These are phyloP conservation scores for Philotrypesis tridentata DNA, from an alignment of 1,140 invertebrate species.

Conservation along the genomic window DNA sequence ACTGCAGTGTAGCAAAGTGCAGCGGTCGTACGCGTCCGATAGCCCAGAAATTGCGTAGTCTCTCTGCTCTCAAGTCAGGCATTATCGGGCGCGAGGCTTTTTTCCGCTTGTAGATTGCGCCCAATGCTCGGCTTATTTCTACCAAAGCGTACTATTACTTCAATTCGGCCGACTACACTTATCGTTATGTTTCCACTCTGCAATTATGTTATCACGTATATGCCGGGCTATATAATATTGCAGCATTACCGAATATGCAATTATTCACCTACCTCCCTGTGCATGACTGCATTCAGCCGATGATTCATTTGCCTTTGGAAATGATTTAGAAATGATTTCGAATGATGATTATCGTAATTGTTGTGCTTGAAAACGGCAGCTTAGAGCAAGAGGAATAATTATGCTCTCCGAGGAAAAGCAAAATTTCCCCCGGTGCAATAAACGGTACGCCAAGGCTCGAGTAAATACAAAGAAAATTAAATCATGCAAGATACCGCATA, in stretches of 20 bases:
- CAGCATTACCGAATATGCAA: too few species aligned
- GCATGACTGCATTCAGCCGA: too few species aligned
- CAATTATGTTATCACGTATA: too few species aligned
- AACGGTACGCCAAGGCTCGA: background rate
- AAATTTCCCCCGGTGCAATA: background rate
- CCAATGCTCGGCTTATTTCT: background rate
- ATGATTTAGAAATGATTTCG: too few species aligned
- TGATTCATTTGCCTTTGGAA: too few species aligned
- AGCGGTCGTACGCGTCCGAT: background rate
- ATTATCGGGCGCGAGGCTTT: background rate
- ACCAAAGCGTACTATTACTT: background rate
- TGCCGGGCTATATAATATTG: too few species aligned
- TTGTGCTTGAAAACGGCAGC: too few species aligned
- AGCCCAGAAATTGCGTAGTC: background rate
- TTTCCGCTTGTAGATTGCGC: background rate
- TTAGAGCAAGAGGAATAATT: too few species aligned
- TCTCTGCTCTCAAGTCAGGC: background rate
- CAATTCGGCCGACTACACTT: too few species aligned
- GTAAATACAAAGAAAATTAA: background rate
- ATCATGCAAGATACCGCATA: background rate
- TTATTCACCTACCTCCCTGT: too few species aligned
- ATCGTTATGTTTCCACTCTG: too few species aligned
- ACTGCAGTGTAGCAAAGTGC: background rate
- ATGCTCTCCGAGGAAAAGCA: background rate
- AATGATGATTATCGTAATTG: too few species aligned